Evolutionary conservation across 2,888 invertebrate species (phyloP), one percentile per base, ranked within the genome.

Genomic region (Cryptocheilus praepositus): DNA sequence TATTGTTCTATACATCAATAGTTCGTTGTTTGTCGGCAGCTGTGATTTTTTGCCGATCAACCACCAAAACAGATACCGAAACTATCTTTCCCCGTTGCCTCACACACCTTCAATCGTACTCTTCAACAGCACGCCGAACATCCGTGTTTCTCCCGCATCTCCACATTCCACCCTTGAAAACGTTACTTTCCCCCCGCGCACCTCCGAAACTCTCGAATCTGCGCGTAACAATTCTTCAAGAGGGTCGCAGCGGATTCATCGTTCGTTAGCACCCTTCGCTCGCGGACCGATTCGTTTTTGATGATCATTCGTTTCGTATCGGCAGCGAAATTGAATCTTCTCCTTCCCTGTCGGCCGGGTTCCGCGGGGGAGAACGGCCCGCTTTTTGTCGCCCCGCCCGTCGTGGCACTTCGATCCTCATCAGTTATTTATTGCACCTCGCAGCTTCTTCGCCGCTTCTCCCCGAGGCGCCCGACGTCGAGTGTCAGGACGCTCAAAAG

Each of bases 391-490:
- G 1, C 49, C 19, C 49, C 49, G 7, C 21, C 16, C 69, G 18
- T 22, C 69, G 18, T 22, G 59, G 53, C 74, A 74, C 73, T 80
- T 80, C 74, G 71, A 81, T 82, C 81, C 83, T 80, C 88, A 84
- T 88, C 86, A 82, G 87, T 88, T 88, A 88, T 88, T 88, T 88
- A 88, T 86, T 71, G 81, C 49, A 19, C 36, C 58, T 72, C 65
- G 62, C 72, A 77, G 73, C 66, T 74, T 71, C 22, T 65, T 3
- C 36, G 36, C 53, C 56, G 65, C 67, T 77, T 66, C 71, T 63
- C 52, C 36, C 36, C 36, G 7, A 36, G 13, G 36, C 36, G 7
- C 7, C 3, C 36, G 36, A 49, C 71, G 76, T 81, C 81, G 77
- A 81, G 73, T 72, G 80, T 80, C 82, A 72, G 70, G 67, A 52